These are phyloP conservation scores for Magallana angulata DNA, from an alignment of 1,140 invertebrate species.

Conservation along the genomic window DNA sequence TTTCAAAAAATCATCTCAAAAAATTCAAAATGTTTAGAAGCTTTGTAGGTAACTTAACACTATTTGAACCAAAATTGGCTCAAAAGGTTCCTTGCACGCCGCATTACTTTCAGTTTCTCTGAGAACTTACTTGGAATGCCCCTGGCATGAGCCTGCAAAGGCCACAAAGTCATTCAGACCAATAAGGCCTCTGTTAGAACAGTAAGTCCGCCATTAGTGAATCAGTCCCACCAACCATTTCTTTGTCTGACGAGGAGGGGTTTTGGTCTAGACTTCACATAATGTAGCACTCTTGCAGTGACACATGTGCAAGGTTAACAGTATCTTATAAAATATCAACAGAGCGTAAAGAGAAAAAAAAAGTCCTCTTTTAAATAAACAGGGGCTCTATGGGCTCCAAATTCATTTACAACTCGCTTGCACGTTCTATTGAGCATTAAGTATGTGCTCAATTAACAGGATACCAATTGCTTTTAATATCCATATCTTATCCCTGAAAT, in stretches of 20 bases:
- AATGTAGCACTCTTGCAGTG: constrained; percentile 25
- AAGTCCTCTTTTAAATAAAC: constrained; percentile 10
- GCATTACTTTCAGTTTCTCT: too few species aligned
- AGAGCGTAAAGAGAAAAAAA: constrained; percentile 25
- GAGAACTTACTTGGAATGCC: constrained; percentile 24
- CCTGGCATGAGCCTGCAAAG: constrained; percentile 7
- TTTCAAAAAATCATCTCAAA: too few species aligned
- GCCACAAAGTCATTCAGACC: constrained; percentile 2
- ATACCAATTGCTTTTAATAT: constrained; percentile 32
- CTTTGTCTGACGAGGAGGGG: constrained; percentile 7
- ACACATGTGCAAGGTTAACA: constrained; percentile 25
- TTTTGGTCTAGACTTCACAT: constrained; percentile 23
- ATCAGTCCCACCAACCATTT: neutral
- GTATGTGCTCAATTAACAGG: constrained; percentile 35
- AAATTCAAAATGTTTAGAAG: too few species aligned
- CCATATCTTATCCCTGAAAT: neutral
- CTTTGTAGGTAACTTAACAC: too few species aligned
- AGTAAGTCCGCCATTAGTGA: neutral
- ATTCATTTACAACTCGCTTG: constrained; percentile 36
- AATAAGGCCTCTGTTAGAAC: neutral
- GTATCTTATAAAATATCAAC: constrained; percentile 26
- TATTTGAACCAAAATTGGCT: too few species aligned
- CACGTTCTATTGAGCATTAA: constrained; percentile 27
- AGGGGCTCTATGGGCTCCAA: constrained; percentile 12
- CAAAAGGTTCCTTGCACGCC: too few species aligned